Base-by-base conservation (phyloP, 2,797 vertebrate genomes). In the Pangasius krempfi region DNA sequence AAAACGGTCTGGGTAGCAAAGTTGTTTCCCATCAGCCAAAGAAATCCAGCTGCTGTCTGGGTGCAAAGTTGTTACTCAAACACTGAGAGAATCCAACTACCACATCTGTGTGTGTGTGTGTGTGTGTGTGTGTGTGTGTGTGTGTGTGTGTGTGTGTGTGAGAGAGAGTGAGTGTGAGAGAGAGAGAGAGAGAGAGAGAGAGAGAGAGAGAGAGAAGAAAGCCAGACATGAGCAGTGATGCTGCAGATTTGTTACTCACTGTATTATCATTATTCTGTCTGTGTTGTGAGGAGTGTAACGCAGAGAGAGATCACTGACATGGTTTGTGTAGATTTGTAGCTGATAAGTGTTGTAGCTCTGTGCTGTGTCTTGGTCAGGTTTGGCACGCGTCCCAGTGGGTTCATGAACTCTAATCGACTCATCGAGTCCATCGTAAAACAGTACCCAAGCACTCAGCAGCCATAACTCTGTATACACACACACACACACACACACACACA, bases 41-140 rank as follows among this genome's bases (percentile, higher is more conserved):
- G 5, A 58, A 58, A 44, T 70, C 56, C 44, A 40, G 64, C 40
- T 54, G 92, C 98, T 30, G 50, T 62, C 10, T 56, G 37, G n/a
- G 64, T 47, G 76, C 16, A 52, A 33, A 70, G 44, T 25, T 50
- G 50, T 58, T 58, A 12, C 52, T 22, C 52, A 56, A 80, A 56
- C 16, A 18, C 18, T 4, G 7, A 56, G 52, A 81, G 54, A 81
- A 14, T 25, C 33, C 33, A 13, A 40, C 56, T 3, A 6, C 14
- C 54, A 81, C 56, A 60, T 56, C 52, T 56, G 10, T 50, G 20
- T 12, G 33, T 72, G 68, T 70, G 30, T 64, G 2, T 68, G 27
- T 64, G 62, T 64, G 62, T 64, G 27, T 64, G 25, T 60, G 62
- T 64, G 62, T 14, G 62, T n/a, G 58, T 8, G 20, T 60, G 58